These are phyloP conservation scores for Tapirus terrestris DNA, from an alignment of 2,113 vertebrate genomes.

Conservation along the genomic window DNA sequence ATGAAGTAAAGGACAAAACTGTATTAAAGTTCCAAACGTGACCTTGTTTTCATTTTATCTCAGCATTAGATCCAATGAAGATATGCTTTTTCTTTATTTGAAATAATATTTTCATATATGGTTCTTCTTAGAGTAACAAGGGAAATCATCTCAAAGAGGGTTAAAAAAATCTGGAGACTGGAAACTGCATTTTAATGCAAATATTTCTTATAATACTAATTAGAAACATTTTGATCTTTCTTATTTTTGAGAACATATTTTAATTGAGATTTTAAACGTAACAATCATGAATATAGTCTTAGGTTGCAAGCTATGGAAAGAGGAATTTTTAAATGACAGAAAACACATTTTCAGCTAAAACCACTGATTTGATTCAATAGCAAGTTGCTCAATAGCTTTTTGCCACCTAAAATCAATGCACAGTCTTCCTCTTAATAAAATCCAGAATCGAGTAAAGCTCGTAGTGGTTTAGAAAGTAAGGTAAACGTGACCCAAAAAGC, in stretches of 20 bases:
- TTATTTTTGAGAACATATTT: not conserved
- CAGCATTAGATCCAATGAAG: not conserved
- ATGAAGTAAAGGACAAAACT: not conserved
- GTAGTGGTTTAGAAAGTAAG: conserved; percentile 15
- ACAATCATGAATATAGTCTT: not conserved
- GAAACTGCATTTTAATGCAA: not conserved
- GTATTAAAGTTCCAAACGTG: not conserved
- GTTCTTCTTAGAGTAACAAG: not conserved
- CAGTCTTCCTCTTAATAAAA: not conserved
- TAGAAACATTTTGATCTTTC: not conserved
- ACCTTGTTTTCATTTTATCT: not conserved
- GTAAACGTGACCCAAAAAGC: conserved; percentile 45
- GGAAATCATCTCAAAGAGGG: not conserved
- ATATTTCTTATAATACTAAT: not conserved
- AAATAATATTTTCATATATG: not conserved
- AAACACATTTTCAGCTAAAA: conserved; percentile 6
- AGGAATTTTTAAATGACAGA: not conserved
- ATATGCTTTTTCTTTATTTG: not conserved
- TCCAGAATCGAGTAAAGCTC: not conserved
- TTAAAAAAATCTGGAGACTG: not conserved
- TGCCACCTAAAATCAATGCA: conserved; percentile 5
- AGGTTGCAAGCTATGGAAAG: not conserved
- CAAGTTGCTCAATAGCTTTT: not conserved
- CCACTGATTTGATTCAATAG: not conserved
- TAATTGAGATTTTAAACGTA: not conserved